Conservation (phyloP, 1,140 invertebrate genomes). For the Caenorhabditis briggsae region DNA sequence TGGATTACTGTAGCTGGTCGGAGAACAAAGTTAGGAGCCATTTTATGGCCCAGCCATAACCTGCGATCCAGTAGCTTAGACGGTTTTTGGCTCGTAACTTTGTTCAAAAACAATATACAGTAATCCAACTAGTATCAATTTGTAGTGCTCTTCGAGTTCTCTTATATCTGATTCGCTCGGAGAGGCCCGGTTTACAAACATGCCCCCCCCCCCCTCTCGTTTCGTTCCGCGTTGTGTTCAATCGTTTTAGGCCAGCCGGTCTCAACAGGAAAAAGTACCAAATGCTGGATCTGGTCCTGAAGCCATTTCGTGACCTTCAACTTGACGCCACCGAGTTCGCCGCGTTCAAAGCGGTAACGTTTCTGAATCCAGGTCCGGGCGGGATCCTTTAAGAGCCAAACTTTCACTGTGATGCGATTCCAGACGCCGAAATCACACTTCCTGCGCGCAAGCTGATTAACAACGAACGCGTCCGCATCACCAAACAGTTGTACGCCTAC, state of each 20-base stretch:
- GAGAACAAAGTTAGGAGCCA: too few species aligned
- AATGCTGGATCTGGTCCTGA: conserved; percentile 77
- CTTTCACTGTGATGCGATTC: conserved; percentile 50
- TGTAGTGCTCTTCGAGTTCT: too few species aligned
- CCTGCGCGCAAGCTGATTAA: conserved; percentile 65
- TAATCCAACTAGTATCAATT: too few species aligned
- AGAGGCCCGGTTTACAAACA: too few species aligned
- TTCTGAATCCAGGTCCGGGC: conserved; percentile 78
- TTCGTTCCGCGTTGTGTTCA: conserved; percentile 53
- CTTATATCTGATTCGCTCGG: too few species aligned
- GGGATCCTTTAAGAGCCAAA: conserved; percentile 30
- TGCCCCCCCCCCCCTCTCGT: neutral
- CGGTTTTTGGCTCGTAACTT: too few species aligned
- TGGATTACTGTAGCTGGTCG: too few species aligned
- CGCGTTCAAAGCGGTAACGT: conserved; percentile 77
- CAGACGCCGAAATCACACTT: conserved; percentile 65
- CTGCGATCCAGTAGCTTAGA: too few species aligned
- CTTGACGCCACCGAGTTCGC: conserved; percentile 77
- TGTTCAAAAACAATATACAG: too few species aligned
- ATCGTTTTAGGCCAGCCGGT: conserved; percentile 70
- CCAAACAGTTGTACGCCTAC: conserved; percentile 75
- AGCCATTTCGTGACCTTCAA: conserved; percentile 74
- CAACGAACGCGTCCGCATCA: conserved; percentile 68
- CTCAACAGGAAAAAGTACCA: conserved; percentile 78
- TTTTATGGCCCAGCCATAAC: too few species aligned